Percentiles rank a stretch among this genome's conserved stretches.
Evolutionary conservation across 1,140 invertebrate genomes (phyloP).

Genomic region (Metaphire vulgaris): DNA sequence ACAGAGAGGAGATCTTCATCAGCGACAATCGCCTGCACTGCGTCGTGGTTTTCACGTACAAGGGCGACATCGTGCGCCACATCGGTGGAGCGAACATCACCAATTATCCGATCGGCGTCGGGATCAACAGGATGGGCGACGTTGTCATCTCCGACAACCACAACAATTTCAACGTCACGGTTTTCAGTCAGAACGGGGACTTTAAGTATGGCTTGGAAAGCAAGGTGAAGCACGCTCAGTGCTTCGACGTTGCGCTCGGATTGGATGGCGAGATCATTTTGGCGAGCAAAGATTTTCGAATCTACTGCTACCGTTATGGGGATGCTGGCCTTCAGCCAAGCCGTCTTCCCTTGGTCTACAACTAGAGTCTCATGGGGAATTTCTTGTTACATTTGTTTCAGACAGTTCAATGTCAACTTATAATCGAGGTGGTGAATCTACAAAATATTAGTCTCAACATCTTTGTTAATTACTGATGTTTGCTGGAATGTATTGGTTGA

Average conservation of each 20-base stretch:
- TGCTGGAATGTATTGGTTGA: too few relatives aligned
- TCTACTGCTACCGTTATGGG: constrained; percentile 78
- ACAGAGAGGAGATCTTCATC: constrained; percentile 99
- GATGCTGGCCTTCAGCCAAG: too few relatives aligned
- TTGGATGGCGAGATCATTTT: constrained; percentile 97
- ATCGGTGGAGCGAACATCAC: constrained; percentile 98
- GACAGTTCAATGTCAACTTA: too few relatives aligned
- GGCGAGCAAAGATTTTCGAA: constrained; percentile 95
- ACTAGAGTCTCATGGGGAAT: too few relatives aligned
- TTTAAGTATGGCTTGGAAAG: constrained; percentile 92
- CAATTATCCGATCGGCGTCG: constrained; percentile 98
- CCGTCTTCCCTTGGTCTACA: too few relatives aligned
- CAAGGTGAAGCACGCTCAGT: constrained; percentile 99
- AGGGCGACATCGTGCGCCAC: constrained; percentile 90
- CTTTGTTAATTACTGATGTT: too few relatives aligned
- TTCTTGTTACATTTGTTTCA: too few relatives aligned
- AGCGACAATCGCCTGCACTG: constrained; percentile 99
- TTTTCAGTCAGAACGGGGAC: constrained; percentile 75
- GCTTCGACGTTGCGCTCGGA: constrained; percentile 89
- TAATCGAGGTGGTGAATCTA: too few relatives aligned
- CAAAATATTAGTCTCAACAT: too few relatives aligned
- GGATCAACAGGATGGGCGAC: constrained; percentile 90
- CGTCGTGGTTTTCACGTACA: constrained; percentile 99
- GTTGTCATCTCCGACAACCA: constrained; percentile 99
- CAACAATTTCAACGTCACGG: constrained; percentile 99